These are phyloP conservation scores for Patiria pectinifera DNA, from an alignment of 53 echinoderm and acorn worm species.

Conservation along the genomic window DNA sequence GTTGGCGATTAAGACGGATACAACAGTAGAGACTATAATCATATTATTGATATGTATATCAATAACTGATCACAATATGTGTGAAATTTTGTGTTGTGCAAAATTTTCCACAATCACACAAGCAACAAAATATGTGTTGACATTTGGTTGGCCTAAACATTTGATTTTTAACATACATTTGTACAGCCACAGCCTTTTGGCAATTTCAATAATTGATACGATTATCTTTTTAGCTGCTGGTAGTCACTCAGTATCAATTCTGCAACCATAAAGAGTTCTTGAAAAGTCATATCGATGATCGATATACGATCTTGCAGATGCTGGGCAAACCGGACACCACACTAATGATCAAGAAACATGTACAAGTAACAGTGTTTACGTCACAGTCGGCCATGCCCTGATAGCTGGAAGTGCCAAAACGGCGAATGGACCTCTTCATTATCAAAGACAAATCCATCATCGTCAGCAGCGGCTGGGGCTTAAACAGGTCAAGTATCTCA, in stretches of 20 bases:
- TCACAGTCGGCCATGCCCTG: neutral
- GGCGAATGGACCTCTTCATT: slow-evolving; percentile 2
- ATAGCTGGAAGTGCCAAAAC: neutral
- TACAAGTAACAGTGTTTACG: neutral
- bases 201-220: too few species aligned
- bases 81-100: too few species aligned
- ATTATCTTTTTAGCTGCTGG: too few species aligned
- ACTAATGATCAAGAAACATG: neutral
- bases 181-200: too few species aligned
- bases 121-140: too few species aligned
- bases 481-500: neutral
- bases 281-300: neutral
- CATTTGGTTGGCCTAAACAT: too few species aligned
- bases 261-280: neutral
- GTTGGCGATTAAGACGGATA: neutral
- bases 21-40: neutral
- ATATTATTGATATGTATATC: neutral
- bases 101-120: too few species aligned
- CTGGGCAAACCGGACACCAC: neutral
- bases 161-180: too few species aligned
- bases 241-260: neutral
- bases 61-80: neutral
- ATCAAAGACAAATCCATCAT: neutral
- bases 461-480: neutral
- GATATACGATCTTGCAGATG: neutral